A percentile compares a stretch with the other conserved stretches of the same genome.
phyloP scores from a whole-genome alignment of 92 coral and sea anemone genomes.

The Heteractis magnifica region DNA sequence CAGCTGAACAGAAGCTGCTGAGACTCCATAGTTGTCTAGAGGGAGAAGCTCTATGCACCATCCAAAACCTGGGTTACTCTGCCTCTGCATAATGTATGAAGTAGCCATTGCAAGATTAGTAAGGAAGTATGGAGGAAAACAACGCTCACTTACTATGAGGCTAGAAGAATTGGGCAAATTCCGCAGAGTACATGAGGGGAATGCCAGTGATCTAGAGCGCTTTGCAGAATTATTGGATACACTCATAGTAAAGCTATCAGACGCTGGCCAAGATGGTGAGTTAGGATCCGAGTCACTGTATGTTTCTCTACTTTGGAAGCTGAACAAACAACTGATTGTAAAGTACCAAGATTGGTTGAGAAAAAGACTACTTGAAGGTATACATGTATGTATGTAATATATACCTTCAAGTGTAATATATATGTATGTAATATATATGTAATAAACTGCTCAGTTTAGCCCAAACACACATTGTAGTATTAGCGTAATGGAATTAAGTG shows the following conservation, averaged over 20 bases:
- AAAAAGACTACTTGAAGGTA: slow-evolving; percentile 16
- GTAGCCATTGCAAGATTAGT: slow-evolving; percentile 21
- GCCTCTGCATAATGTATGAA: slow-evolving; percentile 26
- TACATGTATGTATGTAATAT: too few species aligned
- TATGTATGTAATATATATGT: too few species aligned
- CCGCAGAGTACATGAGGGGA: slow-evolving; percentile 31
- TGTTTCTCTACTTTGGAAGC: slow-evolving; percentile 19
- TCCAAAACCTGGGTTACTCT: slow-evolving; percentile 33
- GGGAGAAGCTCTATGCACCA: slow-evolving; percentile 31
- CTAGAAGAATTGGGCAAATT: slow-evolving; percentile 31
- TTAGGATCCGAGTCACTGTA: slow-evolving; percentile 26
- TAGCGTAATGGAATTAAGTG: too few species aligned
- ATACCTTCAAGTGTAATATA: too few species aligned
- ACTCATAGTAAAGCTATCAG: slow-evolving; percentile 26
- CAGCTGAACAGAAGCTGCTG: slow-evolving; percentile 32
- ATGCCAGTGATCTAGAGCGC: slow-evolving; percentile 25
- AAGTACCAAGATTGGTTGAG: slow-evolving; percentile 36
- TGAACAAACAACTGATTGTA: slow-evolving; percentile 20
- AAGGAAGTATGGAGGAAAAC: slow-evolving; percentile 29
- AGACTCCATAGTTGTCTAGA: slow-evolving; percentile 31
- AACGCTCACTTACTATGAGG: slow-evolving; percentile 15
- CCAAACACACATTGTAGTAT: too few species aligned
- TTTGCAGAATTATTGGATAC: slow-evolving; percentile 29
- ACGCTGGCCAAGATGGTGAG: slow-evolving; percentile 29
- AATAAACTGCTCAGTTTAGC: too few species aligned